Evolutionary conservation across 1,140 invertebrate species (phyloP), one percentile per base, ranked within the genome.

Genomic region (Chrysopa pallens): DNA sequence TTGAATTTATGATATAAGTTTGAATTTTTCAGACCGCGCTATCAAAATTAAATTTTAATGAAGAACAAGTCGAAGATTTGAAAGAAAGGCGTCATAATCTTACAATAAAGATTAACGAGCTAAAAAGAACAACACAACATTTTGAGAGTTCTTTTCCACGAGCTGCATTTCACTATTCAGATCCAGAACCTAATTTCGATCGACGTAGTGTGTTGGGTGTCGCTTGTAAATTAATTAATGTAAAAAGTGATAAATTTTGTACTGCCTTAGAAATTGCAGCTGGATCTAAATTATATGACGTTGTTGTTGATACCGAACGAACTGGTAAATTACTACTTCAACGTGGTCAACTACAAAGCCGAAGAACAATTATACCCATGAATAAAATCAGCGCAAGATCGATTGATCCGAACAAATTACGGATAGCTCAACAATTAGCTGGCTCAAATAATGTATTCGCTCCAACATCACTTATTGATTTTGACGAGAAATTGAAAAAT

Each of bases 301-400:
- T 94, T 29, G 79, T 96, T 36, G 88, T 94, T 8, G 87, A 95
- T 55, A 81, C 76, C 35, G 88, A 94, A 56, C 64, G 69, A 37
- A 90, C 84, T 0, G 80, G 81, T 44, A 92, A 91, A 60, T 70
- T 80, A 51, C 63, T 98, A 37, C 66, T 98, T 35, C 70, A 91
- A 60, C 72, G 72, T 42, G 91, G 91, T 6, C 70, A 84, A 48
- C 64, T 97, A 31, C 75, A 78, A 55, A 63, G 73, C 38, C 70
- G 90, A 39, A 76, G 78, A 15, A 96, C 90, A 14, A 71, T 87
- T 53, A 81, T 96, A 42, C 93, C 94, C n/a, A 68, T 98, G 37
- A 94, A 95, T 65, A 89, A 91, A 69, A 88, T 96, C 36, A 55
- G 63, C 39, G 73, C 72, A 1, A 60, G 63, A 46, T 50, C 60